A percentile compares a stretch with the other conserved stretches of the same genome.
Evolutionary conservation across 2,797 vertebrate species (phyloP).

Genomic region (Lophius americanus): DNA sequence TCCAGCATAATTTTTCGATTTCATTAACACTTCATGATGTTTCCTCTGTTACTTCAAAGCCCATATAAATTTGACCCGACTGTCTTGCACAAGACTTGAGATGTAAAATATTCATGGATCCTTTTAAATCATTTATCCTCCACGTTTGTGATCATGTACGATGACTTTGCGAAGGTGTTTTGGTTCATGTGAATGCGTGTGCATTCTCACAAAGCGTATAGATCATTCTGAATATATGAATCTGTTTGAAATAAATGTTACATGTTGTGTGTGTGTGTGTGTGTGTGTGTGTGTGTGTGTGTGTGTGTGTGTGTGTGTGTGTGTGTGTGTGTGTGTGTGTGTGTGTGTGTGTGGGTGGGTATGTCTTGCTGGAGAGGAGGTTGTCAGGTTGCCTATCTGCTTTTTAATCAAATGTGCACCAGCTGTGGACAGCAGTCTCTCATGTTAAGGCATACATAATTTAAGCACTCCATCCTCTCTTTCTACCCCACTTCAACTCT

Average conservation of each 20-base stretch:
- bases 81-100: constrained; percentile 10
- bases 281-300: constrained; percentile 7
- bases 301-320: constrained; percentile 1
- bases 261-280: constrained; percentile 16
- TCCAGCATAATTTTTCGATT: background rate
- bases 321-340: constrained; percentile 8
- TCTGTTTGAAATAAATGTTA: constrained; percentile 7
- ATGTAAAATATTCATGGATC: constrained; percentile 42
- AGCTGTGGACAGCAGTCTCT: constrained; percentile 30
- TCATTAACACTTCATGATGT: background rate
- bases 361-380: constrained; percentile 2
- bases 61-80: constrained; percentile 10
- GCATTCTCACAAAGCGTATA: background rate
- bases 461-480: constrained; percentile 24
- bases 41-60: constrained; percentile 3
- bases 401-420: constrained; percentile 40
- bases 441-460: constrained; percentile 39
- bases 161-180: constrained; percentile 13
- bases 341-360: constrained; percentile 15
- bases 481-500: background rate
- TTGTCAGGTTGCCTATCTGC: constrained; percentile 26
- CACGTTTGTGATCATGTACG: constrained; percentile 34
- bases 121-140: constrained; percentile 39
- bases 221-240: constrained; percentile 21
- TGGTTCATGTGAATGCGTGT: background rate